A percentile compares a stretch with the other conserved stretches of the same genome.
These are phyloP conservation scores for Labeo catla DNA, from an alignment of 2,113 vertebrate species.

Conservation along the genomic window DNA sequence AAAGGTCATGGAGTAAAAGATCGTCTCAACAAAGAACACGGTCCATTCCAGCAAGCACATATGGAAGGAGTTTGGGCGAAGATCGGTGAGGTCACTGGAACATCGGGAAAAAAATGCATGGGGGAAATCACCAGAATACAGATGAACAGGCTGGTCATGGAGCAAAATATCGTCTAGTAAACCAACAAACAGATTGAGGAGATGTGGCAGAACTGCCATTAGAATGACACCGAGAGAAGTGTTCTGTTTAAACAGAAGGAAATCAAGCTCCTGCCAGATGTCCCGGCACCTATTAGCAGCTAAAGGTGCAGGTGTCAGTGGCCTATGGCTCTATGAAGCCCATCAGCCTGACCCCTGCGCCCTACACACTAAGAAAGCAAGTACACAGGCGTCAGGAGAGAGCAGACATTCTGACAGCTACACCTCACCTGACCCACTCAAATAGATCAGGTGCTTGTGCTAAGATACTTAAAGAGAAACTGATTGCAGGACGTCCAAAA, in stretches of 20 bases:
- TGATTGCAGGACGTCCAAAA: not conserved
- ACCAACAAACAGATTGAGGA: conserved; percentile 2
- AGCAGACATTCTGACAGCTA: conserved; percentile 33
- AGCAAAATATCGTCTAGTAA: not conserved
- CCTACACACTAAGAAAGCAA: conserved; percentile 16
- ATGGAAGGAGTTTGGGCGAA: conserved; percentile 20
- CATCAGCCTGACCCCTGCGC: not conserved
- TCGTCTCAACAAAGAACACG: not conserved
- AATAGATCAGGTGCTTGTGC: not conserved
- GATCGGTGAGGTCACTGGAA: conserved; percentile 12
- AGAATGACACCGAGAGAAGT: not conserved
- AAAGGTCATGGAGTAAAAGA: conserved; percentile 29
- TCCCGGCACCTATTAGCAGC: conserved; percentile 34
- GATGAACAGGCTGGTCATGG: not conserved
- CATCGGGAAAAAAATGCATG: not conserved
- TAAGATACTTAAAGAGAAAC: not conserved
- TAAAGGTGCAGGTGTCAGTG: conserved; percentile 6
- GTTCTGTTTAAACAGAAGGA: conserved; percentile 18
- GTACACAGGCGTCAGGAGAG: conserved; percentile 9
- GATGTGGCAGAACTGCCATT: conserved; percentile 5
- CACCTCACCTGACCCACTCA: not conserved
- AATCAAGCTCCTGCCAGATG: conserved; percentile 25
- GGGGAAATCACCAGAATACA: conserved; percentile 13
- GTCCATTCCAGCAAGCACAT: not conserved
- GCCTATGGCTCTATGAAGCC: conserved; percentile 20